Percentiles rank a stretch among this genome's conserved stretches.
phyloP scores from a whole-genome alignment of 2,797 vertebrate genomes.

The Cyprinella venusta region DNA sequence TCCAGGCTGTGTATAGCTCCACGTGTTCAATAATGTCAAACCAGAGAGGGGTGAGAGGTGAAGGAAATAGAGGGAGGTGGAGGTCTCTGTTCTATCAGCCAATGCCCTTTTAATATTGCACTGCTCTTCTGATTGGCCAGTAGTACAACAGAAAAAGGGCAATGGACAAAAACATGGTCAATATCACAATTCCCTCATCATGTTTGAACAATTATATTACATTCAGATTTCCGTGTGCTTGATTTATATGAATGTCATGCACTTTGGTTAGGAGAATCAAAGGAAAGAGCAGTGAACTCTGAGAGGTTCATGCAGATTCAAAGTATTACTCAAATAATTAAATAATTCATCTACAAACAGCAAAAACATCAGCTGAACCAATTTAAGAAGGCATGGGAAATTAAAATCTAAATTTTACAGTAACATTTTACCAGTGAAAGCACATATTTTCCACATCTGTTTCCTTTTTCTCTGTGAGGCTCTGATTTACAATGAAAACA shows the following conservation, averaged over 20 bases:
- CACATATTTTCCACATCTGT: not conserved
- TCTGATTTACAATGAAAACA: slow-evolving; percentile 25
- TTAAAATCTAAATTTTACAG: not conserved
- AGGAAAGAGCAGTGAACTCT: not conserved
- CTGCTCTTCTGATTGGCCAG: slow-evolving; percentile 95
- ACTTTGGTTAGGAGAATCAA: not conserved
- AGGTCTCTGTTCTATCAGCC: slow-evolving; percentile 85
- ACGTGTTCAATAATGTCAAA: slow-evolving; percentile 44
- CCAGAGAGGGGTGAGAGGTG: slow-evolving; percentile 67
- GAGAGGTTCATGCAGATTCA: too few relatives aligned
- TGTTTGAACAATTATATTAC: slow-evolving; percentile 23
- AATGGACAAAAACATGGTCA: slow-evolving; percentile 88
- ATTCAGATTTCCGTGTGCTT: slow-evolving; percentile 37
- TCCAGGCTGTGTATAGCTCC: not conserved
- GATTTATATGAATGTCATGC: not conserved
- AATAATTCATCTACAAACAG: not conserved
- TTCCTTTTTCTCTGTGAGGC: not conserved
- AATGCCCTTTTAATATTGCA: slow-evolving; percentile 99
- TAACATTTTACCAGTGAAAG: not conserved
- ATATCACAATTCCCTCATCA: slow-evolving; percentile 53
- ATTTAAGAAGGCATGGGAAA: not conserved
- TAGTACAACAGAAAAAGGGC: slow-evolving; percentile 99
- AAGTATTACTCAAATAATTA: not conserved
- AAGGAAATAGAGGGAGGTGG: slow-evolving; percentile 69
- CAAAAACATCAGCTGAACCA: not conserved